These are phyloP conservation scores for Luperina testacea DNA, from an alignment of 2,888 invertebrate species.

Conservation along the genomic window DNA sequence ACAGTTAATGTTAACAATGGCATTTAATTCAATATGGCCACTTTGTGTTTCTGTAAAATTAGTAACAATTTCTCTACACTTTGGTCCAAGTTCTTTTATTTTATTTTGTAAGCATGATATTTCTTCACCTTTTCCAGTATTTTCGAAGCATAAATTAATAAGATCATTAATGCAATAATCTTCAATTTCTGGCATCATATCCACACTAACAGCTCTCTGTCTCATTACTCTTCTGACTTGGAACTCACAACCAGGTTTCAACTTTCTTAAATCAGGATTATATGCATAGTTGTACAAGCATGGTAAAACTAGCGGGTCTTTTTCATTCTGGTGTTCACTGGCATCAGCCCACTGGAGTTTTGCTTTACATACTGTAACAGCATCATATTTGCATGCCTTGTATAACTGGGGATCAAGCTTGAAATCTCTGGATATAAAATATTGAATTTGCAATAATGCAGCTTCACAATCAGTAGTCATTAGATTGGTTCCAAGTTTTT, in stretches of 20 bases:
- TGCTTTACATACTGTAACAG: conserved; percentile 94
- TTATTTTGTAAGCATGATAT: conserved; percentile 97
- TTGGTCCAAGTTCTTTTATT: conserved; percentile 91
- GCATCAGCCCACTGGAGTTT: conserved; percentile 93
- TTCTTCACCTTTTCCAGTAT: conserved; percentile 97
- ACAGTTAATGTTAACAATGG: conserved; percentile 95
- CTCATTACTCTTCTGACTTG: conserved; percentile 98
- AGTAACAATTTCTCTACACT: conserved; percentile 94
- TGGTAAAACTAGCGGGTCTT: conserved; percentile 95
- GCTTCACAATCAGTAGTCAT: conserved; percentile 98
- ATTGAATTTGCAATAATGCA: conserved; percentile 98
- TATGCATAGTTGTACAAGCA: conserved; percentile 96
- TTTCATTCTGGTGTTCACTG: conserved; percentile 92
- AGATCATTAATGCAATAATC: conserved; percentile 96
- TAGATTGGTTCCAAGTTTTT: conserved; percentile 94
- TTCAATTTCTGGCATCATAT: conserved; percentile 98
- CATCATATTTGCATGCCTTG: conserved; percentile 96
- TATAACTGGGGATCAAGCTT: conserved; percentile 97
- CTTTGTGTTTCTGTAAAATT: conserved; percentile 97
- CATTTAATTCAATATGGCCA: conserved; percentile 96
- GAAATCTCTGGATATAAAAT: conserved; percentile 98
- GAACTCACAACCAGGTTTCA: conserved; percentile 91
- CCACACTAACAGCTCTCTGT: conserved; percentile 97
- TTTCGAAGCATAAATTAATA: conserved; percentile 94
- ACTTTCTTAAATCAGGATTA: conserved; percentile 86